Conservation (phyloP, 1,140 invertebrate species). For the Scaptomyza hsui region DNA sequence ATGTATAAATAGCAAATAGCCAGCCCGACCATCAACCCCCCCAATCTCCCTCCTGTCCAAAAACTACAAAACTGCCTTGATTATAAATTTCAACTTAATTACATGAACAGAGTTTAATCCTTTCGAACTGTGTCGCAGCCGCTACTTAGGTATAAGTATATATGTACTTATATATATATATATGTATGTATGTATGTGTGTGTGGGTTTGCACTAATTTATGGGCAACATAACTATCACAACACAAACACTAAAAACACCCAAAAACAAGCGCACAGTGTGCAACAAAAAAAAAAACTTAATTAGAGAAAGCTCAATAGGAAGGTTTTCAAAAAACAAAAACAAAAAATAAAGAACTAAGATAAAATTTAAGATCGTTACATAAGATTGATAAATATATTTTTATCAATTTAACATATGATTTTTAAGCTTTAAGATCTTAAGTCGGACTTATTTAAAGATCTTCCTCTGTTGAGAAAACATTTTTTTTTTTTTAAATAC, state of each 20-base stretch:
- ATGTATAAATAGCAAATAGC: constrained; percentile 15
- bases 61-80: constrained; percentile 63
- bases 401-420: no score
- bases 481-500: no score
- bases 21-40: constrained; percentile 22
- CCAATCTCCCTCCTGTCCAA: neutral
- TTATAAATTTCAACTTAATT: constrained; percentile 83
- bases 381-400: no score
- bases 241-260: constrained; percentile 31
- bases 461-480: no score
- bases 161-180: constrained; percentile 6
- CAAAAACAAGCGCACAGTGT: constrained; percentile 47
- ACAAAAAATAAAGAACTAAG: no score
- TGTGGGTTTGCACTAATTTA: constrained; percentile 69
- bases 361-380: neutral
- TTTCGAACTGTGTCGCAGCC: constrained; percentile 74
- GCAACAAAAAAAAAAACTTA: constrained; percentile 1
- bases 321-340: no score
- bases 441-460: no score
- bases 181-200: constrained; percentile 19
- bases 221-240: constrained; percentile 72
- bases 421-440: no score
- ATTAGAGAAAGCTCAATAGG: no score
- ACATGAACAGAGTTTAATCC: constrained; percentile 82
- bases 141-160: constrained; percentile 18